Evolutionary conservation across 64 coral and sea anemone genomes (phyloP), one percentile per base, ranked within the genome.

Genomic region (Astreopora myriophthalma): DNA sequence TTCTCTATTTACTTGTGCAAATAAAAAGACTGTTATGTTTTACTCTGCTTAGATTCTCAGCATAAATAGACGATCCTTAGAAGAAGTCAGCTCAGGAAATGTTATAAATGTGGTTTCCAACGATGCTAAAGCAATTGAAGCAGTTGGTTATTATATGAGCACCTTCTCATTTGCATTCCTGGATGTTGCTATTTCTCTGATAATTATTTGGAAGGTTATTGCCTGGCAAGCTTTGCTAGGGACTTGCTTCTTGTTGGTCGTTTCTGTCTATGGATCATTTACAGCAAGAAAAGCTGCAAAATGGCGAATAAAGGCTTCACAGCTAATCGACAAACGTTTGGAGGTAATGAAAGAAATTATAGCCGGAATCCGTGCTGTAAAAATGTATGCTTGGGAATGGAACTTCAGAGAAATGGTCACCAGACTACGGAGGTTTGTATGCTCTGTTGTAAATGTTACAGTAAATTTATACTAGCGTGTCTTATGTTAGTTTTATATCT

Each of bases 331-430:
- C 34, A 71, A 91, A 12, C 37, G 89, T 8, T 28, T 91, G 40
- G 67, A 69, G 9, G 55, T 63, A 22, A 77, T 91, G 31, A 91
- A 84, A 48, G 74, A 91, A 20, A 61, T 91, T 49, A 73, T 91
- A 33, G 28, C 48, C 23, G 89, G 89, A 48, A 84, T 91, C 14
- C 64, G 89, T 20, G 77, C 68, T 29, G 89, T 91, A 1, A 91
- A 91, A 69, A 91, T 91, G 89, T 91, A 84, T 42, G 89, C 89
- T 22, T 91, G 89, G 89, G 89, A 91, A 74, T 73, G 78, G 77
- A 91, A 80, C 30, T 91, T 83, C 25, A 65, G 62, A 17, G 78
- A 83, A 16, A 23, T 83, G 1, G 78, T 91, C 6, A 52, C 66
- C 40, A 26, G 34, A 60, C 19, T 91, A 28, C 82, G 89, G 62